Base-by-base conservation (phyloP, 2,888 invertebrate species). In the Lissonota sp. region DNA sequence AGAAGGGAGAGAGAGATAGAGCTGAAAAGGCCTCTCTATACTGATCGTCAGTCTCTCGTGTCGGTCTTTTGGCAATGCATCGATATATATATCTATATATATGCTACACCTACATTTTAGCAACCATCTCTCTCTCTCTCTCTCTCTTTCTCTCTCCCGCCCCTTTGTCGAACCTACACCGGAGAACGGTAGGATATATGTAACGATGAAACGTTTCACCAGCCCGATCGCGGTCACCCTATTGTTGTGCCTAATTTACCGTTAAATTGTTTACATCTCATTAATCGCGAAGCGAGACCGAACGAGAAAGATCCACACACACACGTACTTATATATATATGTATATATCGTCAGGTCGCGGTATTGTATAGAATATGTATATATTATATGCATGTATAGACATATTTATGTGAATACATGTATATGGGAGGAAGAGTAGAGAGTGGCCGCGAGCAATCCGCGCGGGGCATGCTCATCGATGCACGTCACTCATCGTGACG, bases 261-360 rank as follows among this genome's bases (percentile, higher is more conserved):
- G 91, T 92, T 91, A 92, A 92, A 91, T 91, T 91, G 91, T 91
- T 92, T 91, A 91, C 92, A 92, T 92, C 91, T 92, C 91, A 92
- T 92, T 92, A 91, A 91, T 91, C 90, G 89, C 88, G 82, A 76
- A 58, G 78, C 69, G 51, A 79, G 76, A 81, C 75, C 81, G 78
- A 79, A 75, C 73, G 62, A 37, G 10, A 62, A 44, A 63, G 57
- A 62, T 37, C n/a, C n/a, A n/a, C n/a, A 49, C 46, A n/a, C n/a
- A n/a, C n/a, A n/a, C n/a, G n/a, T n/a, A n/a, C n/a, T n/a, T n/a
- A n/a, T n/a, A n/a, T n/a, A n/a, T n/a, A n/a, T n/a, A n/a, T n/a
- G n/a, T n/a, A 53, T 26, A 55, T 44, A 69, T 51, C 60, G n/a
- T 39, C 37, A n/a, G 62, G 60, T 14, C 42, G 42, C 42, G 57